Base-by-base conservation (phyloP, 1,140 invertebrate species). In the Megalopta genalis region DNA sequence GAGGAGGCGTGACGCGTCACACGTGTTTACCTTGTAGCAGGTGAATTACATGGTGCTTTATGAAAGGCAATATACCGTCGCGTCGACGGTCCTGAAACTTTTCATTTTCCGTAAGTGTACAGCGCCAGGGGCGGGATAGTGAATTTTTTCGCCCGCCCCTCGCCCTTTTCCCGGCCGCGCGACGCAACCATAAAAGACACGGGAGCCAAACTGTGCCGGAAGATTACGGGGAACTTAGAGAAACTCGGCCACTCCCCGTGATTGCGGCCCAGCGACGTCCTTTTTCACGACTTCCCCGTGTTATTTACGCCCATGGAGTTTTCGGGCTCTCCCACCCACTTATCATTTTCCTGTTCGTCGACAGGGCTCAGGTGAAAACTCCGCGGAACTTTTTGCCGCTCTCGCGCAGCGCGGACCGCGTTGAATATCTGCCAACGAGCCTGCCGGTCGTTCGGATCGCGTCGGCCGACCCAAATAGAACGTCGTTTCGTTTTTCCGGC, bases 231-330 rank as follows among this genome's bases (percentile, higher is more conserved):
- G 64, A 84, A 79, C 69, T 67, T 46, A 42, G 49, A 46, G 81
- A 83, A 84, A 84, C 86, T 90, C 84, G 87, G 85, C 88, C 87
- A 91, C 89, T 91, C 87, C 54, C 83, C 71, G 85, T 90, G 89
- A 90, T 91, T 90, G 87, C 88, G 83, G 83, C 69, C 66, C 72
- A 86, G 39, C 83, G 81, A 82, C 85, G 67, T 88, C 71, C 85
- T 85, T 86, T 87, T 79, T 77, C 86, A 74, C 83, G 60, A 86
- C 82, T 74, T 78, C 54, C 60, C 0, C 75, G 79, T 84, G 83
- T 91, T 90, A 90, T 90, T 90, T 91, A 90, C 69, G 67, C 69
- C 32, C 57, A 57, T 18, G 49, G 16, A 52, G 49, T 52, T 52
- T 84, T 82, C 63, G 37, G 75, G 83, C 74, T 86, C 21, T 62